Evolutionary conservation across 2,888 invertebrate species (phyloP), one percentile per base, ranked within the genome.

Genomic region (Phaedon cochleariae): DNA sequence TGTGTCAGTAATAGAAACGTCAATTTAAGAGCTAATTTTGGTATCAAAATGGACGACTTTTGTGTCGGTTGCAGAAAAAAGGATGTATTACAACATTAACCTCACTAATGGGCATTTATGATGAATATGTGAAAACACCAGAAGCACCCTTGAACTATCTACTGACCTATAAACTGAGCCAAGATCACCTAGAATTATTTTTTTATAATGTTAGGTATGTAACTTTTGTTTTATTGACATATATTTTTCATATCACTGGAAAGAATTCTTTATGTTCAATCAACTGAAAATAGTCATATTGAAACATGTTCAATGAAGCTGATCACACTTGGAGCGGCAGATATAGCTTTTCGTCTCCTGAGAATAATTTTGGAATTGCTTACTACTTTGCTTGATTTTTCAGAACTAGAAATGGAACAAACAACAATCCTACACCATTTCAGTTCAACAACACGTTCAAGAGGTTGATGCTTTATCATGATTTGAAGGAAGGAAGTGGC

Each of bases 371-470:
- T n/a, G n/a, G n/a, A n/a, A n/a, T n/a, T n/a, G 20, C 46, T 46
- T 9, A 46, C 9, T 46, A 46, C 17, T 49, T 21, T 49, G n/a
- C 5, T 18, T 49, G n/a, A n/a, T n/a, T n/a, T 49, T 49, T 49
- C 49, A 49, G 21, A 49, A 49, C 21, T 10, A 49, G 3, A 49
- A 49, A 49, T 49, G 49, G 49, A 48, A 49, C 49, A 7, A 49
- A 49, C 49, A 49, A 49, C 49, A 49, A 49, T 49, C 49, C 49
- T 2, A 49, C 49, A 49, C 20, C 49, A 49, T 49, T 49, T n/a
- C 49, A 49, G 10, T 49, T 21, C 21, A 49, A 49, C 22, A 49
- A 49, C 9, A 20, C 49, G 5, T 21, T 49, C 6, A 49, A 49
- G 49, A 49, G 49, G 21, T 12, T 21, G 22, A 49, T 49, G 20